Conservation (phyloP, 2,888 invertebrate species). For the Myopa tessellatipennis region DNA sequence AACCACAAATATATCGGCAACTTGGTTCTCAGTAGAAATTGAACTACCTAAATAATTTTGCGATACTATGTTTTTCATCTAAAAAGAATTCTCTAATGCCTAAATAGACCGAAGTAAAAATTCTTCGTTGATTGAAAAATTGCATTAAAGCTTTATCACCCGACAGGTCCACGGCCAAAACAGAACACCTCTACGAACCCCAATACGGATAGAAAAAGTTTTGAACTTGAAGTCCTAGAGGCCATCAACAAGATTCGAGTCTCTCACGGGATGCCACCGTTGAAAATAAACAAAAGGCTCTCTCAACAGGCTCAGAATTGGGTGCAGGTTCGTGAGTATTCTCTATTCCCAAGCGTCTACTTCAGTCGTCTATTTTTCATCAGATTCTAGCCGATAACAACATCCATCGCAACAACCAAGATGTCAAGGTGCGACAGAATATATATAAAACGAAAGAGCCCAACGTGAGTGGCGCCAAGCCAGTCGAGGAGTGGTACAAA, state of each 20-base stretch:
- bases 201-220: neutral
- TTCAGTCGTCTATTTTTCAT: no score
- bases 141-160: no score
- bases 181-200: no score
- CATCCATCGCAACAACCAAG: neutral
- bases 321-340: neutral
- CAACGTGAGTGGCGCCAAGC: constrained; percentile 74
- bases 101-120: no score
- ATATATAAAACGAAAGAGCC: constrained; percentile 80
- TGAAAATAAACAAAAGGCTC: constrained; percentile 75
- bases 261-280: constrained; percentile 76
- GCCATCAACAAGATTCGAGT: constrained; percentile 78
- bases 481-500: constrained; percentile 84
- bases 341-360: neutral
- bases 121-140: no score
- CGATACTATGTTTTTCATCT: no score
- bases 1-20: no score
- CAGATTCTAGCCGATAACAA: neutral
- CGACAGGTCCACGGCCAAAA: no score
- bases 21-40: no score
- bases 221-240: constrained; percentile 37
- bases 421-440: constrained; percentile 75
- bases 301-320: constrained; percentile 74
- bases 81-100: no score
- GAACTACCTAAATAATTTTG: no score